Percentiles rank a stretch among this genome's conserved stretches.
Conservation (phyloP, 2,888 invertebrate species). For the Trachelus stipa region DNA sequence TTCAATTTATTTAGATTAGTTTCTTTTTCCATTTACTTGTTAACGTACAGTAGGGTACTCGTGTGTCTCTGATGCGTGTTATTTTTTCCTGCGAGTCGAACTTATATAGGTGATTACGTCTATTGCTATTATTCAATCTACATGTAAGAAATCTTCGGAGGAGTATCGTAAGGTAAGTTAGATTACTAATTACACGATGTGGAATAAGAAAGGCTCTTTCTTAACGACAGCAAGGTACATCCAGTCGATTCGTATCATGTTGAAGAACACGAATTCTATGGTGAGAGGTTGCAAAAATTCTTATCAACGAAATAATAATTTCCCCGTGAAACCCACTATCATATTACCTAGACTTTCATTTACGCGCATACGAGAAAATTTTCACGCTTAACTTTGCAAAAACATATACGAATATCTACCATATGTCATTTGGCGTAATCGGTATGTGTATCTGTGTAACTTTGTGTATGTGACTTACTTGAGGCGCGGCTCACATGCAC, state of each 20-base stretch:
- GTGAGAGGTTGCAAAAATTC: no score
- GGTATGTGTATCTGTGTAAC: neutral
- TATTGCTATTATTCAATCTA: neutral
- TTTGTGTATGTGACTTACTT: conserved; percentile 53
- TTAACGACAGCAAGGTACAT: neutral
- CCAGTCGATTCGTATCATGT: neutral
- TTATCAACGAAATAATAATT: no score
- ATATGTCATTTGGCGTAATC: neutral
- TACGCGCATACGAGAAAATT: neutral
- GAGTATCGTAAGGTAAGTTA: neutral
- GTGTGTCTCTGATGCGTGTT: neutral
- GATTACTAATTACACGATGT: neutral
- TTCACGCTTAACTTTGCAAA: neutral
- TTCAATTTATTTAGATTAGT: neutral
- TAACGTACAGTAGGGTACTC: neutral
- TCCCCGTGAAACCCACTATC: no score
- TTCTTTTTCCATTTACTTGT: neutral
- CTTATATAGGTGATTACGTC: neutral
- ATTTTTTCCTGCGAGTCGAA: neutral
- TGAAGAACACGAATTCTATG: no score
- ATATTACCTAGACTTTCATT: no score
- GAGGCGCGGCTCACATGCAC: conserved; percentile 57
- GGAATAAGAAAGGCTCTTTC: neutral
- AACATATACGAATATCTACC: neutral
- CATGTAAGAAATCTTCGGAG: neutral